A percentile compares a stretch with the other conserved stretches of the same genome.
Conservation (phyloP, 2,113 vertebrate genomes). For the Alligator mississippiensis region DNA sequence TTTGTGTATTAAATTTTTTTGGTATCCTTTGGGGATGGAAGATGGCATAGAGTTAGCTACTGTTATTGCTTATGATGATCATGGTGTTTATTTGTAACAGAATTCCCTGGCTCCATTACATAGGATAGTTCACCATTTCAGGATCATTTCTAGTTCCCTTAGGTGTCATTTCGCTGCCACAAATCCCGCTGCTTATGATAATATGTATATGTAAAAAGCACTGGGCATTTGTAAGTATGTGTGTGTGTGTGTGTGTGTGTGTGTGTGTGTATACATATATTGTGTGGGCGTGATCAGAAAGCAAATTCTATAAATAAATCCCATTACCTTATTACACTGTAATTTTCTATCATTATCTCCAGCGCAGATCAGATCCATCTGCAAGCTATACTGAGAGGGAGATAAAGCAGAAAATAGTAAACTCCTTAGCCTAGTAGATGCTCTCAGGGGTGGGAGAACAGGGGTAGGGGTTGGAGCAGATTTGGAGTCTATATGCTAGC, state of each 20-base stretch:
- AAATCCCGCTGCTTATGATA: conserved; percentile 66
- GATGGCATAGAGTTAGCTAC: conserved; percentile 28
- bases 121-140: conserved; percentile 21
- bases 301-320: conserved; percentile 72
- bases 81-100: conserved; percentile 46
- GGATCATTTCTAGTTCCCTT: conserved; percentile 60
- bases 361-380: conserved; percentile 66
- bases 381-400: conserved; percentile 33
- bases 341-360: conserved; percentile 71
- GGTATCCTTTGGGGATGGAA: neutral
- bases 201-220: conserved; percentile 46
- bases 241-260: neutral
- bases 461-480: neutral
- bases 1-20: neutral
- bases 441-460: neutral
- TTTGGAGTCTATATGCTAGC: neutral
- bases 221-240: neutral
- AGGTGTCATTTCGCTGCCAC: conserved; percentile 64
- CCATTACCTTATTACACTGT: conserved; percentile 71
- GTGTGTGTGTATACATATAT: conserved; percentile 1
- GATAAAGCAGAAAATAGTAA: conserved; percentile 58
- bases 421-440: neutral
- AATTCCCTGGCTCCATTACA: conserved; percentile 58
- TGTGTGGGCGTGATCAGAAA: conserved; percentile 55
- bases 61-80: conserved; percentile 67